Evolutionary conservation across 2,797 vertebrate genomes (phyloP).

Genomic region (Phrynocephalus guinanensis): DNA sequence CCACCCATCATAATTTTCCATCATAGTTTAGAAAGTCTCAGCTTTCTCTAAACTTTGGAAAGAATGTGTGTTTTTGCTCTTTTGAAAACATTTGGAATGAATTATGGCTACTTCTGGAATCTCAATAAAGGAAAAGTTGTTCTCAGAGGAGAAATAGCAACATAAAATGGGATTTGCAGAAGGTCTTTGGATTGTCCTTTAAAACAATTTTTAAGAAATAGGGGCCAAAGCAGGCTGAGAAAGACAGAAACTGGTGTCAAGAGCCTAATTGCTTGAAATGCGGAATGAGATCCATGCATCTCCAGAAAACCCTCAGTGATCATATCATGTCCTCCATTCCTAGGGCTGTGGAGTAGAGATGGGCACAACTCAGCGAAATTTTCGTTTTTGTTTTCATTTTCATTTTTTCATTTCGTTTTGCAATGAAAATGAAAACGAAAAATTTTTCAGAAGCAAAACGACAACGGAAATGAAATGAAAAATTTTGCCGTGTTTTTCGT

Average conservation of each 20-base stretch:
- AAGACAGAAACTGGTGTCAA: background rate
- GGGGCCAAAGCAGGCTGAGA: background rate
- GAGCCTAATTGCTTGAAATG: conserved; percentile 1
- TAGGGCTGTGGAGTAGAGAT: too few relatives aligned
- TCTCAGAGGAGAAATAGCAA: conserved; percentile 80
- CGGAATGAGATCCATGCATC: background rate
- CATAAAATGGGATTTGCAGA: conserved; percentile 78
- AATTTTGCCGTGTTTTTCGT: too few relatives aligned
- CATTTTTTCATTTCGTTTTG: too few relatives aligned
- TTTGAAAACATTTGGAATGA: conserved; percentile 86
- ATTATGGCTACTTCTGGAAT: conserved; percentile 85
- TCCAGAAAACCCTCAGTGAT: background rate
- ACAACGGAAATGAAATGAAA: too few relatives aligned
- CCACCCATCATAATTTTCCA: conserved; percentile 38
- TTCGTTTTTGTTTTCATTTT: too few relatives aligned
- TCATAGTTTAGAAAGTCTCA: conserved; percentile 76
- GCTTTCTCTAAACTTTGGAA: conserved; percentile 80
- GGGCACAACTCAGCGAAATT: too few relatives aligned
- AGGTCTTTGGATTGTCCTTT: conserved; percentile 68
- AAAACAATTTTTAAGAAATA: conserved; percentile 43
- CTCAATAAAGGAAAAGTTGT: conserved; percentile 81
- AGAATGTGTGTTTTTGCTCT: conserved; percentile 80
- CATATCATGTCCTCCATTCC: background rate
- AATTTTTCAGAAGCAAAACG: too few relatives aligned
- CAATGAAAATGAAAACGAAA: too few relatives aligned